A percentile compares a stretch with the other conserved stretches of the same genome.
Conservation (phyloP, 1,140 invertebrate genomes). For the Drosophila burlai region DNA sequence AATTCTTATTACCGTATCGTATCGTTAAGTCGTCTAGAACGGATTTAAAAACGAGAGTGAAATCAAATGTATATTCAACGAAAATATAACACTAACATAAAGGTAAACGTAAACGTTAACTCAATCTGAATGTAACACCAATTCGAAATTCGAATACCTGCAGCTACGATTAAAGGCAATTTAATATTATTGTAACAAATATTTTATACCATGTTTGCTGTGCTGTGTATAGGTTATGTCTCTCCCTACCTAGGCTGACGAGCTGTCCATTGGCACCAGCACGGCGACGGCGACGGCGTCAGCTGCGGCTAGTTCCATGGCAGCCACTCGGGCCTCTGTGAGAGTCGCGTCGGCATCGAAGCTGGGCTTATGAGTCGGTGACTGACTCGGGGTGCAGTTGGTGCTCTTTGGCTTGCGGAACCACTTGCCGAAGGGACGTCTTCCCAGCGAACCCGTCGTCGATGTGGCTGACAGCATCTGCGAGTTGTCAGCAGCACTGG, state of each 20-base stretch:
- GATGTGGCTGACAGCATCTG: conserved; percentile 48
- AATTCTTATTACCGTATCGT: conserved; percentile 11
- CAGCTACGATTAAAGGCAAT: conserved; percentile 28
- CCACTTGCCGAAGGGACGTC: conserved; percentile 81
- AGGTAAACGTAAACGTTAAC: conserved; percentile 19
- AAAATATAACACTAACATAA: conserved; percentile 13
- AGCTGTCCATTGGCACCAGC: conserved; percentile 37
- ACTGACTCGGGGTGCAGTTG: conserved; percentile 83
- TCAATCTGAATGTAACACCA: conserved; percentile 22
- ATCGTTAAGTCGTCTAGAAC: neutral
- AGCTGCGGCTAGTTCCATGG: conserved; percentile 64
- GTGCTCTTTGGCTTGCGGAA: conserved; percentile 84
- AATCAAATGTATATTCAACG: conserved; percentile 26
- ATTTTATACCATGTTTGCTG: conserved; percentile 25
- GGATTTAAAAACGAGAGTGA: conserved; percentile 23
- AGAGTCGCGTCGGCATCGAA: conserved; percentile 70
- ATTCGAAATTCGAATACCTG: conserved; percentile 6
- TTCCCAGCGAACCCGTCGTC: conserved; percentile 78
- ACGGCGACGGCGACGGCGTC: conserved; percentile 15
- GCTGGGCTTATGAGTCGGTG: conserved; percentile 80
- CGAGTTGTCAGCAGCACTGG: conserved; percentile 48
- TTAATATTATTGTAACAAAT: conserved; percentile 48
- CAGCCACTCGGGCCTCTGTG: conserved; percentile 70
- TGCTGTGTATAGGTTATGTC: conserved; percentile 26
- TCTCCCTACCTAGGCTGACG: conserved; percentile 25